These are phyloP conservation scores for Junonia oenone DNA, from an alignment of 2,888 invertebrate species.

Conservation along the genomic window DNA sequence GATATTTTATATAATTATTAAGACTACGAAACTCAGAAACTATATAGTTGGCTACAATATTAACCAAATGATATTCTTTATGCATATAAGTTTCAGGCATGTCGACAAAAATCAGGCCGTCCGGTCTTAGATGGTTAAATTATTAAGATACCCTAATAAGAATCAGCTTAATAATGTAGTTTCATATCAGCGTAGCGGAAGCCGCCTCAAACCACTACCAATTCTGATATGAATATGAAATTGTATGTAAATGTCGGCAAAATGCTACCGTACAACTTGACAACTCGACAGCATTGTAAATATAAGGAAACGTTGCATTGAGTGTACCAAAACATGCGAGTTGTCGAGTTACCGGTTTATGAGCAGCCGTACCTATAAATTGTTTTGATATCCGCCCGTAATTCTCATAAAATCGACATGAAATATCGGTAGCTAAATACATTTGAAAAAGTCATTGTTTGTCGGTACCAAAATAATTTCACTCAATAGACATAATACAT, in stretches of 20 bases:
- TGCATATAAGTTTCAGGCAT: neutral
- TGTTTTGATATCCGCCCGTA: conserved; percentile 42
- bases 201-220: conserved; percentile 45
- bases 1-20: neutral
- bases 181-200: conserved; percentile 33
- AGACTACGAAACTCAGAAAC: neutral
- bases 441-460: neutral
- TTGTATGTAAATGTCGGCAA: conserved; percentile 68
- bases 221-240: conserved; percentile 75
- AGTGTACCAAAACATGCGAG: conserved; percentile 63
- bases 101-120: neutral
- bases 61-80: neutral
- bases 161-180: neutral
- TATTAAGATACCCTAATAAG: neutral
- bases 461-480: neutral
- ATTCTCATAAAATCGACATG: neutral
- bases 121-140: neutral
- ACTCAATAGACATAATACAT: too few species aligned
- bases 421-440: neutral
- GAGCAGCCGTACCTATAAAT: conserved; percentile 59
- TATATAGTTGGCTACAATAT: neutral
- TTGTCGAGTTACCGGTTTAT: conserved; percentile 45
- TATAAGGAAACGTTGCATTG: conserved; percentile 59
- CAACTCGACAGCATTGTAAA: conserved; percentile 66
- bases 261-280: conserved; percentile 62